Evolutionary conservation across 2,888 invertebrate genomes (phyloP), one percentile per base, ranked within the genome.

Genomic region (Caenorhabditis virilis): DNA sequence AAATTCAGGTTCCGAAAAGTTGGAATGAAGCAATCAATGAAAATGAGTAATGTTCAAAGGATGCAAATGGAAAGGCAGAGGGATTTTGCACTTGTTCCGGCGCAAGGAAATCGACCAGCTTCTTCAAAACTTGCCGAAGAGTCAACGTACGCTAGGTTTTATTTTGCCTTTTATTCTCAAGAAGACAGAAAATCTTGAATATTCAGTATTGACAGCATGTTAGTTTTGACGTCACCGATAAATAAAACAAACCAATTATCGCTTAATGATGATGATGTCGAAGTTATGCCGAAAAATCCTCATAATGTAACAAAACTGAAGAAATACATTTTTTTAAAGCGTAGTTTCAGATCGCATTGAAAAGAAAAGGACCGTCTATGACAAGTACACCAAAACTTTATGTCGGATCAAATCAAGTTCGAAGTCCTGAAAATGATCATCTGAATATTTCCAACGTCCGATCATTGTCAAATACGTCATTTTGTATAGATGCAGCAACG

Each of bases 11-110:
- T 47, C 25, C 61, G 53, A 41, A 55, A 54, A 35, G 52, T 62
- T 47, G 61, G 55, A 3, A 35, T 55, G 26, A 51, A 55, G 23
- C 55, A 55, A 13, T 13, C 56, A n/a, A 42, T 62, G 48, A 62
- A 50, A 48, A 48, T 41, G 23, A 53, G 30, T 23, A 53, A 20
- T 36, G 36, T 50, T 15, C 61, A 62, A 36, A 23, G 61, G 25
- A 62, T 62, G 61, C 61, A 62, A 43, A 30, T 46, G 23, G 61
- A 62, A 38, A 41, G 61, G 11, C 61, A 62, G 23, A 5, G 56
- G 15, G 61, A 62, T 33, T 62, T 62, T 26, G 16, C 33, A n/a
- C 23, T 61, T n/a, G n/a, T n/a, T n/a, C n/a, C n/a, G 1, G 47
- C 55, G 5, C 50, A 47, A 1, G 55, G 39, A 1, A 42, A 48